Conservation (phyloP, 2,113 vertebrate genomes). For the Calyptomena viridis region DNA sequence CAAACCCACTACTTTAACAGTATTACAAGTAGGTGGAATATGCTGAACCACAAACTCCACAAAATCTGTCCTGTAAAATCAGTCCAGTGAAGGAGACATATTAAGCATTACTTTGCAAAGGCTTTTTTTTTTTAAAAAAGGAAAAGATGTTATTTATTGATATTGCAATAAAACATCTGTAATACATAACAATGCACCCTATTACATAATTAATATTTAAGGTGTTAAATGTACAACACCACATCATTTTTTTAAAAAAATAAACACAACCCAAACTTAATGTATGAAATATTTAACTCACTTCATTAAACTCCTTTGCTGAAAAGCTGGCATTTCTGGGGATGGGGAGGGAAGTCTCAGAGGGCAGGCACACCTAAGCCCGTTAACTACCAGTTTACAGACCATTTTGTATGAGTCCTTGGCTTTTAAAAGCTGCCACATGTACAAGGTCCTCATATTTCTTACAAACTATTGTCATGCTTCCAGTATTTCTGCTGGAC, state of each 20-base stretch:
- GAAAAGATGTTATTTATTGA: slow-evolving; percentile 49
- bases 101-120: background rate
- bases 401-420: background rate
- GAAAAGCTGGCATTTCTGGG: background rate
- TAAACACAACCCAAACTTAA: background rate
- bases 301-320: background rate
- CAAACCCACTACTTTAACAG: background rate
- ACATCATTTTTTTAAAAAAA: background rate
- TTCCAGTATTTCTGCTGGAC: background rate
- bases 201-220: slow-evolving; percentile 4
- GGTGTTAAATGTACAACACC: background rate
- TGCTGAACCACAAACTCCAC: background rate
- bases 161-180: background rate
- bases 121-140: background rate
- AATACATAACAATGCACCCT: background rate
- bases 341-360: background rate
- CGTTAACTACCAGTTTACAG: background rate
- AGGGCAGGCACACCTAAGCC: background rate
- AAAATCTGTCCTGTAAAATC: background rate
- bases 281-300: background rate
- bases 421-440: background rate
- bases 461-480: background rate
- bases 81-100: background rate
- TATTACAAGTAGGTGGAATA: background rate
- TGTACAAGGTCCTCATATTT: background rate